A percentile compares a stretch with the other conserved stretches of the same genome.
Conservation (phyloP, 1,140 invertebrate species). For the Goniozus legneri region DNA sequence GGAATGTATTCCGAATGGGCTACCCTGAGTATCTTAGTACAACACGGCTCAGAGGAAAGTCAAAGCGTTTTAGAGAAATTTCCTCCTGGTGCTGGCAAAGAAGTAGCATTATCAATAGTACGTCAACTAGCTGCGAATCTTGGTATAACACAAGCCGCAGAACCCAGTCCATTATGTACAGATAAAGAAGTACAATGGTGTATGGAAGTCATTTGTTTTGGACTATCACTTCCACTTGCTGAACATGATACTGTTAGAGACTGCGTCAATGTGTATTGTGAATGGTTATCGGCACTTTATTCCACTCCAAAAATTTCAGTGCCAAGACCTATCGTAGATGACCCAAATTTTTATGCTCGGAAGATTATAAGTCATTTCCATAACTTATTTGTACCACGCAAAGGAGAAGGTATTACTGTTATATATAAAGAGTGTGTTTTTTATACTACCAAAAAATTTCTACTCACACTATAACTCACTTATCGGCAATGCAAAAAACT, state of each 20-base stretch:
- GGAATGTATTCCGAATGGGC: slow-evolving; percentile 87
- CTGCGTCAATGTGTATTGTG: slow-evolving; percentile 95
- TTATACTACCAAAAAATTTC: background rate
- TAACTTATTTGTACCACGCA: slow-evolving; percentile 92
- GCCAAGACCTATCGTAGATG: slow-evolving; percentile 80
- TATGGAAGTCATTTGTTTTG: slow-evolving; percentile 91
- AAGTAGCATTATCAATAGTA: slow-evolving; percentile 81
- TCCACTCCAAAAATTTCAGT: slow-evolving; percentile 78
- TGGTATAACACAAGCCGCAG: slow-evolving; percentile 71
- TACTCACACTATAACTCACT: background rate
- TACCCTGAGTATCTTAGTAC: slow-evolving; percentile 68
- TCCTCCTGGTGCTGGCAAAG: slow-evolving; percentile 68
- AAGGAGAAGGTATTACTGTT: slow-evolving; percentile 75
- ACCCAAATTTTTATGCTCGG: slow-evolving; percentile 87
- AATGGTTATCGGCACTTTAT: slow-evolving; percentile 88
- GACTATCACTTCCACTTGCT: slow-evolving; percentile 80
- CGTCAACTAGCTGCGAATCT: slow-evolving; percentile 74
- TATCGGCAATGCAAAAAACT: background rate
- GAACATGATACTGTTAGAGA: slow-evolving; percentile 94
- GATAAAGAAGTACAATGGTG: slow-evolving; percentile 87
- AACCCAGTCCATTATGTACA: slow-evolving; percentile 70
- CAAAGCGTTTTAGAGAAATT: slow-evolving; percentile 87
- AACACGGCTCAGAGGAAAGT: slow-evolving; percentile 63
- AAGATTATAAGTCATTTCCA: slow-evolving; percentile 92
- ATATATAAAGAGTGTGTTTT: slow-evolving; percentile 12